phyloP scores from a whole-genome alignment of 1,140 invertebrate genomes.

The Adoxophyes honmai region DNA sequence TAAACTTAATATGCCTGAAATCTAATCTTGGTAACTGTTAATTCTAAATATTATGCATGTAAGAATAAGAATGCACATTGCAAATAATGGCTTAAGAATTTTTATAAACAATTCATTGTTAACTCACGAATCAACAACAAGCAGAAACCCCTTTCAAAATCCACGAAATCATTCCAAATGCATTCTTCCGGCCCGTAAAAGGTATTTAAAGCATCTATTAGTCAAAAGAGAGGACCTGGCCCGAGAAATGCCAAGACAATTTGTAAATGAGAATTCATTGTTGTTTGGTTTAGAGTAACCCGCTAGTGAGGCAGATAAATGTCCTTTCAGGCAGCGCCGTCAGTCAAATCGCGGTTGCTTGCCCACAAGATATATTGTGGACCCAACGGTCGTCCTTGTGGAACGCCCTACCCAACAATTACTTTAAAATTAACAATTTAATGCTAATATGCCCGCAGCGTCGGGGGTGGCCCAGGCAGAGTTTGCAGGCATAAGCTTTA shows the following conservation, averaged over 20 bases:
- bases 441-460: constrained; percentile 29
- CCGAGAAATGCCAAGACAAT: constrained; percentile 67
- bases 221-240: constrained; percentile 50
- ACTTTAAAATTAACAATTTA: constrained; percentile 54
- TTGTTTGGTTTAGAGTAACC: constrained; percentile 74
- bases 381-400: constrained; percentile 60
- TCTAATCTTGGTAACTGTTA: too few relatives aligned
- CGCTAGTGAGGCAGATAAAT: constrained; percentile 73
- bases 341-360: constrained; percentile 73
- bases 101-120: too few relatives aligned
- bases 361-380: constrained; percentile 73
- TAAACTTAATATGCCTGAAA: too few relatives aligned
- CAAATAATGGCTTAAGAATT: too few relatives aligned
- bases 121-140: too few relatives aligned
- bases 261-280: constrained; percentile 76
- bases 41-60: too few relatives aligned
- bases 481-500: not conserved
- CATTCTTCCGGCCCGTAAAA: not conserved
- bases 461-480: not conserved
- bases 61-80: too few relatives aligned
- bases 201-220: constrained; percentile 27
- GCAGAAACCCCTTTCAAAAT: too few relatives aligned
- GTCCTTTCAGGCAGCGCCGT: constrained; percentile 72
- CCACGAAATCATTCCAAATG: not conserved
- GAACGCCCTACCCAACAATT: constrained; percentile 38